These are phyloP conservation scores for Myotis planiceps DNA, from an alignment of 2,797 vertebrate genomes.

Conservation along the genomic window DNA sequence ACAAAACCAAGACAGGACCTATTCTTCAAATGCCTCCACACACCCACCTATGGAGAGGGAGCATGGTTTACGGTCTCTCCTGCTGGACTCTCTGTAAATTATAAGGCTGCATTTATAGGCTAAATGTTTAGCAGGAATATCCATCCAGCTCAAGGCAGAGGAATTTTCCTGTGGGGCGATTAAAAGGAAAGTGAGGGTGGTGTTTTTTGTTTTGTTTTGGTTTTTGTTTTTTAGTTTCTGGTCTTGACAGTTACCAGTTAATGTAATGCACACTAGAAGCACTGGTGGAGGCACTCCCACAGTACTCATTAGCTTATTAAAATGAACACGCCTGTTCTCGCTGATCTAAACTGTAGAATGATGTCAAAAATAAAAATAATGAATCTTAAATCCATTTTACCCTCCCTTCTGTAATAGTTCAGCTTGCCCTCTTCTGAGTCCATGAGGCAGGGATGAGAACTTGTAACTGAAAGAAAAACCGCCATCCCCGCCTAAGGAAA, in stretches of 20 bases:
- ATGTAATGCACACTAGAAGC: not conserved
- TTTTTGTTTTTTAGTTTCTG: not conserved
- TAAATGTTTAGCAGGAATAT: slow-evolving; percentile 5
- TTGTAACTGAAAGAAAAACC: not conserved
- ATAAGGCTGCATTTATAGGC: slow-evolving; percentile 14
- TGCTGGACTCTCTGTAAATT: slow-evolving; percentile 45
- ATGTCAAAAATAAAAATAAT: slow-evolving; percentile 52
- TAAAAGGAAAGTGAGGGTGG: not conserved
- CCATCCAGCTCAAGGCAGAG: not conserved
- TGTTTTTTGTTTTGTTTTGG: not conserved
- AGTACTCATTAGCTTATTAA: slow-evolving; percentile 53
- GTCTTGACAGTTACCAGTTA: slow-evolving; percentile 17
- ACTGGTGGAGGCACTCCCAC: not conserved
- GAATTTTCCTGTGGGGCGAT: slow-evolving; percentile 43
- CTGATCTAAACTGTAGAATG: slow-evolving; percentile 20
- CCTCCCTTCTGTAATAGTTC: not conserved
- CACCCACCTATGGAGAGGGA: not conserved
- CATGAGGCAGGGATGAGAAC: not conserved
- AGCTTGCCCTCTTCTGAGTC: not conserved
- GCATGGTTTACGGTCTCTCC: slow-evolving; percentile 5
- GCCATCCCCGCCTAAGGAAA: not conserved
- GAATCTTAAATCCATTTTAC: not conserved
- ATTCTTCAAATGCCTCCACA: slow-evolving; percentile 39
- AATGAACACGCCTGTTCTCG: slow-evolving; percentile 24
- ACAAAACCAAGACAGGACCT: slow-evolving; percentile 41